phyloP scores from a whole-genome alignment of 1,140 invertebrate species.

The Andricus grossulariae region DNA sequence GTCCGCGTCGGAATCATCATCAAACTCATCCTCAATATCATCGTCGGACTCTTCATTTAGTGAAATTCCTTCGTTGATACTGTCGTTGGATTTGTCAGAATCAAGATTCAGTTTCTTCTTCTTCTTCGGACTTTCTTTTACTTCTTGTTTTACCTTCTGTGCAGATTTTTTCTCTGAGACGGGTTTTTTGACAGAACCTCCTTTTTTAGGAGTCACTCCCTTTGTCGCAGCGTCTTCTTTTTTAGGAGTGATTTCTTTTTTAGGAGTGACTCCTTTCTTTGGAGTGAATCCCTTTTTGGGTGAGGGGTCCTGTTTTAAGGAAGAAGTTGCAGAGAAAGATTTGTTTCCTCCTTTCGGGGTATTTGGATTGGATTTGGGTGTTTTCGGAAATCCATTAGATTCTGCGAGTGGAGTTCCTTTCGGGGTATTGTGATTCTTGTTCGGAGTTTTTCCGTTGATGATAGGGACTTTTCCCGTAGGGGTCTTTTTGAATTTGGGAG shows the following conservation, averaged over 20 bases:
- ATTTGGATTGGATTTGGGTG: no score
- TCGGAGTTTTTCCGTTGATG: conserved; percentile 36
- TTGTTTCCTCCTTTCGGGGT: conserved; percentile 8
- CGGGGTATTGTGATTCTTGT: background rate
- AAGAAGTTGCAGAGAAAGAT: background rate
- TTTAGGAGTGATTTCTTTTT: background rate
- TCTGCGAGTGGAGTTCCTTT: no score
- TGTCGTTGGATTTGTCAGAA: conserved; percentile 37
- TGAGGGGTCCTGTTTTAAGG: background rate
- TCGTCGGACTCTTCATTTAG: conserved; percentile 34
- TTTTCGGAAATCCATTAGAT: no score
- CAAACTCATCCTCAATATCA: conserved; percentile 36
- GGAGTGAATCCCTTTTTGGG: background rate
- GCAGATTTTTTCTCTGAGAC: conserved; percentile 34
- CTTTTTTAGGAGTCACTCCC: background rate
- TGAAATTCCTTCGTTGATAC: conserved; percentile 41
- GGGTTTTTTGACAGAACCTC: background rate
- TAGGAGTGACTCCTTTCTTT: background rate
- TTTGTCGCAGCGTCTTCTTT: background rate
- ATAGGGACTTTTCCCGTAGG: conserved; percentile 46
- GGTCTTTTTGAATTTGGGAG: conserved; percentile 56
- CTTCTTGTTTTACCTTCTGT: conserved; percentile 38
- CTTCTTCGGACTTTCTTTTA: conserved; percentile 35
- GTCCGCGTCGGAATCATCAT: conserved; percentile 43
- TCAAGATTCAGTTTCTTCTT: conserved; percentile 36